Conservation (phyloP, 2,888 invertebrate genomes). For the Eristalis intricaria region DNA sequence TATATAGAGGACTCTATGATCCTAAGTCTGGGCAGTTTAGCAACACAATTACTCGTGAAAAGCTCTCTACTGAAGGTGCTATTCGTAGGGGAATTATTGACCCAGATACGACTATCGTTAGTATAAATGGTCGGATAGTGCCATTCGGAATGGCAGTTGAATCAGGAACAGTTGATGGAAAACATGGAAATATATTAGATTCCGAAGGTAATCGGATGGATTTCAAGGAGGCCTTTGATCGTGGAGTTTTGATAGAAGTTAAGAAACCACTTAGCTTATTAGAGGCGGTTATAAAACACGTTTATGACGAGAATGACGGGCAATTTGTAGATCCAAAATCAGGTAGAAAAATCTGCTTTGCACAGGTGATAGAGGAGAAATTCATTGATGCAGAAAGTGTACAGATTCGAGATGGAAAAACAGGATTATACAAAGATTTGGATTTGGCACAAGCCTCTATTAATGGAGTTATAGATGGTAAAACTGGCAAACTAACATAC, state of each 20-base stretch:
- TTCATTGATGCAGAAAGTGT: conserved; percentile 93
- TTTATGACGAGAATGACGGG: conserved; percentile 90
- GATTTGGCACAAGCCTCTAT: conserved; percentile 90
- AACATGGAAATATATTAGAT: conserved; percentile 86
- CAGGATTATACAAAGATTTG: conserved; percentile 89
- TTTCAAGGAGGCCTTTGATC: conserved; percentile 92
- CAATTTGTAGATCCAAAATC: conserved; percentile 91
- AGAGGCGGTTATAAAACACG: conserved; percentile 90
- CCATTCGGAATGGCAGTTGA: conserved; percentile 92
- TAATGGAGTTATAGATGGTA: conserved; percentile 88
- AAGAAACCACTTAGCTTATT: conserved; percentile 90
- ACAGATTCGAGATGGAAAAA: conserved; percentile 89
- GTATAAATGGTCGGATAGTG: conserved; percentile 89
- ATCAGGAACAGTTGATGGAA: conserved; percentile 89
- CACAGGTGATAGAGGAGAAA: conserved; percentile 90
- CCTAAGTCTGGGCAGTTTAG: conserved; percentile 91
- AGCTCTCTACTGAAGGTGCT: conserved; percentile 90
- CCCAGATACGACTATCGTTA: conserved; percentile 92
- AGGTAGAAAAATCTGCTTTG: conserved; percentile 89
- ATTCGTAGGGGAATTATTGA: conserved; percentile 92
- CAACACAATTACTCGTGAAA: conserved; percentile 90
- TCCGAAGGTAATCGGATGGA: conserved; percentile 86
- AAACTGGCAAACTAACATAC: conserved; percentile 85
- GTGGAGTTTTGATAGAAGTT: conserved; percentile 91
- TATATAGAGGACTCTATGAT: conserved; percentile 95